Evolutionary conservation across 2,113 vertebrate species (phyloP).

Genomic region (Girardinichthys multiradiatus): DNA sequence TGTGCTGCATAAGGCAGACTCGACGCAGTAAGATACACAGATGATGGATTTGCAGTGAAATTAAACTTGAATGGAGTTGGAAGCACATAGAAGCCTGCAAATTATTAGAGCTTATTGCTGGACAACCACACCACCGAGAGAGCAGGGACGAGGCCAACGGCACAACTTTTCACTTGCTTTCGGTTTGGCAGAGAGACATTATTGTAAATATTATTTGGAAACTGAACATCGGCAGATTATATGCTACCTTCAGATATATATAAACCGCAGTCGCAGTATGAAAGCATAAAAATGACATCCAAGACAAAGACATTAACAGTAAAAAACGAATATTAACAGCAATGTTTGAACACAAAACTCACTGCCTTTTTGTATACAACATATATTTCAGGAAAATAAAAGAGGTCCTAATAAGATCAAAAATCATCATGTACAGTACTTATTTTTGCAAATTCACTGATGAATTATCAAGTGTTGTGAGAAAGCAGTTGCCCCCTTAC

Average conservation of each 20-base stretch:
- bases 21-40: constrained; percentile 46
- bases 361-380: too few species aligned
- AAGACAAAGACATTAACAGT: too few species aligned
- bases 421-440: too few species aligned
- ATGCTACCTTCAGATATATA: not conserved
- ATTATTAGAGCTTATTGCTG: constrained; percentile 44
- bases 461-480: too few species aligned
- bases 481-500: too few species aligned
- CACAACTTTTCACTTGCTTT: constrained; percentile 49
- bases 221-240: constrained; percentile 3
- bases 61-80: constrained; percentile 58
- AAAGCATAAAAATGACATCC: not conserved
- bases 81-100: constrained; percentile 42
- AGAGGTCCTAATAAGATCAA: too few species aligned
- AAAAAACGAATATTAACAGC: not conserved
- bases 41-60: constrained; percentile 67
- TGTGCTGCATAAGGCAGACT: constrained; percentile 62
- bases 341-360: too few species aligned
- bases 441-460: too few species aligned
- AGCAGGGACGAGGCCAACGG: constrained; percentile 9
- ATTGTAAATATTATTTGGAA: constrained; percentile 9
- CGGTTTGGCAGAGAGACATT: constrained; percentile 38
- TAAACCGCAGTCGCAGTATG: not conserved
- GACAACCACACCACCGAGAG: constrained; percentile 18
- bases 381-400: too few species aligned